Evolutionary conservation across 2,797 vertebrate species (phyloP), one percentile per base, ranked within the genome.

Genomic region (Sorex maritimensis): DNA sequence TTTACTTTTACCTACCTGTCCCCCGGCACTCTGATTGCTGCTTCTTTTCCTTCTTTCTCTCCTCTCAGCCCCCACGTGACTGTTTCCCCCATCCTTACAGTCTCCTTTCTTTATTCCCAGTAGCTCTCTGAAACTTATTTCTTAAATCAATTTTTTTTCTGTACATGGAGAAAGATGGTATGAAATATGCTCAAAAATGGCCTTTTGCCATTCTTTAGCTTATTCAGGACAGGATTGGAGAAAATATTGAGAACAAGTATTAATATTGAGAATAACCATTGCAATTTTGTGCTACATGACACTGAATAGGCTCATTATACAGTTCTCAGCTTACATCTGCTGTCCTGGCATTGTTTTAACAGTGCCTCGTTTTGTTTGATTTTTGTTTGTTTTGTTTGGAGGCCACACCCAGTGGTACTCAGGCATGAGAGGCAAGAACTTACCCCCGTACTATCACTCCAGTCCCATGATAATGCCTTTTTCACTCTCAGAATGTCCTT

Each of bases 311-410:
- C 15, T 74, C 61, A 65, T 0, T 17, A n/a, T 17, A n/a, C 17
- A 55, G 58, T n/a, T 26, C 21, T 79, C 9, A 17, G 77, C 79
- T 69, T 69, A 5, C 0, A 55, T 10, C 61, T 90, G 4, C 77
- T 58, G 34, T 86, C 38, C 61, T 72, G 88, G 15, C 5, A 21
- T 67, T 46, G 68, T 91, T 86, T 91, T 88, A 84, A 21, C 67
- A 63, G 15, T 19, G 14, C 28, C 6, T 67, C 55, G 30, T 41
- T 83, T 46, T 55, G 26, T 30, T 44, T 44, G 41, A 44, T 44
- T 44, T 44, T 44, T 44, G 7, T 44, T 44, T 44, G 7, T 44
- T 44, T 44, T 44, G 41, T 44, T 44, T 44, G 41, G 41, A 7
- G 41, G 41, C 41, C 41, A 14, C 49, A 52, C 49, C 49, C 49